Evolutionary conservation across 2,888 invertebrate species (phyloP), one percentile per base, ranked within the genome.

Genomic region (Protonemura montana): DNA sequence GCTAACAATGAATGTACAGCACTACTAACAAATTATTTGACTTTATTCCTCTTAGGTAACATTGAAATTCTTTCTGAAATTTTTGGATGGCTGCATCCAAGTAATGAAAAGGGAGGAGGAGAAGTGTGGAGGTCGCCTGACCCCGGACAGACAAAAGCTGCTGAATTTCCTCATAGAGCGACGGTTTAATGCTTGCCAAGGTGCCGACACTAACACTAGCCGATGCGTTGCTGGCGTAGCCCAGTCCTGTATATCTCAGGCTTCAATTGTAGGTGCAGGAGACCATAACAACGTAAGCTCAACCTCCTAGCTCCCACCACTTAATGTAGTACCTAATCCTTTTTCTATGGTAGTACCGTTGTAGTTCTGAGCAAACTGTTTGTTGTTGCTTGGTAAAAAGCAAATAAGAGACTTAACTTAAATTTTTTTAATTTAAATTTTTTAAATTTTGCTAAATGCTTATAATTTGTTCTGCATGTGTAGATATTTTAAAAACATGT

Each of bases 21-120:
- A n/a, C n/a, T n/a, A n/a, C 28, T 80, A 13, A 80, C 16, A 80
- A 25, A 25, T 77, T 25, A 6, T 77, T 77, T n/a, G 77, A 10
- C 7, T 7, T 13, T 13, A 59, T 59, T 59, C 13, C 0, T 84
- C 76, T 26, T 76, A 84, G 80, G 85, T 85, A 10, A 78, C 81
- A 1, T 81, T 85, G 27, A 85, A 78, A 28, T 85, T 78, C 28
- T 85, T 85, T 78, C 27, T 85, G 81, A 93, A 94, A 88, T 97
- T 96, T 90, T 90, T 97, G 59, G 95, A 95, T 88, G 95, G 94
- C 88, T 95, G 95, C 88, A 93, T 96, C 89, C 93, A 92, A 90
- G 93, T 90, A 89, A 91, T 93, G 89, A 89, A 89, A 6, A 88
- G 88, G 21, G 91, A 91, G 59, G 89, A 89, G n/a, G 89, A 90